Evolutionary conservation across 2,113 vertebrate species (phyloP).

Genomic region (Pangasianodon hypophthalmus): DNA sequence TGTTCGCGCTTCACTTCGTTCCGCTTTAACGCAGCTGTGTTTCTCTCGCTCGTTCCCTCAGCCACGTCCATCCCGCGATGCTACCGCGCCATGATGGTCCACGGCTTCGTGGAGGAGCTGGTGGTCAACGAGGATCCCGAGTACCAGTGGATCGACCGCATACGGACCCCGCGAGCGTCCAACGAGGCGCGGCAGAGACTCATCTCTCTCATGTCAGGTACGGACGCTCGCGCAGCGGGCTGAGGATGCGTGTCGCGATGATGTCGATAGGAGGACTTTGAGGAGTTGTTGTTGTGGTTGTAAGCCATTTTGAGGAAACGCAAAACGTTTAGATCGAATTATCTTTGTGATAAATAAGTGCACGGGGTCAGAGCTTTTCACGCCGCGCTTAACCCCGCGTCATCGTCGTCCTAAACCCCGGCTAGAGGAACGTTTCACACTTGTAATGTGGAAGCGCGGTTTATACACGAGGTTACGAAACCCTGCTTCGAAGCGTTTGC

Average conservation of each 20-base stretch:
- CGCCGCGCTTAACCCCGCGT: no score
- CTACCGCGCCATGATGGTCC: conserved; percentile 88
- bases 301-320: no score
- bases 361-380: no score
- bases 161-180: conserved; percentile 93
- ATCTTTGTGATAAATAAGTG: not conserved
- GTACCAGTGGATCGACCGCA: conserved; percentile 98
- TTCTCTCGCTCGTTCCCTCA: conserved; percentile 60
- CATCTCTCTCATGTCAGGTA: conserved; percentile 99
- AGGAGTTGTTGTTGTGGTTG: no score
- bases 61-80: conserved; percentile 92
- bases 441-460: no score
- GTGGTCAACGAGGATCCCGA: conserved; percentile 99
- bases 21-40: not conserved
- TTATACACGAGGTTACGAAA: no score
- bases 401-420: no score
- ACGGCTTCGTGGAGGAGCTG: conserved; percentile 97
- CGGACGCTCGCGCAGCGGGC: not conserved
- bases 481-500: no score
- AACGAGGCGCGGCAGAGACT: conserved; percentile 96
- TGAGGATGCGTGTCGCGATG: not conserved
- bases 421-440: no score
- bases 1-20: not conserved
- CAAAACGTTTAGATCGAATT: no score
- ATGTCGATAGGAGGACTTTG: no score